Conservation (phyloP, 2,797 vertebrate species). For the Thalassophryne amazonica region DNA sequence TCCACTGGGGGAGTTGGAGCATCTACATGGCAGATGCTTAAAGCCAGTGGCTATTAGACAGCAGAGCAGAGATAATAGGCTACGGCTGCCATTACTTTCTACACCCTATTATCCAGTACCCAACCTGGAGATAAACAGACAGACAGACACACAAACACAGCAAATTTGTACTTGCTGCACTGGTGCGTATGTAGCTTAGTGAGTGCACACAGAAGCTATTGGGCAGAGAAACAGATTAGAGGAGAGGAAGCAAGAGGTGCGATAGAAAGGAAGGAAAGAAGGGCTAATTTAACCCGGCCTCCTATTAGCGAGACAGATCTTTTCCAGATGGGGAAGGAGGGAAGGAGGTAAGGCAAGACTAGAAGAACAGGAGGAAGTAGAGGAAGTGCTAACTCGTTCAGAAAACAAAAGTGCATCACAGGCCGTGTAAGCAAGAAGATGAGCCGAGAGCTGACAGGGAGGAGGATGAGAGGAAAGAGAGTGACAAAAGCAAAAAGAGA, state of each 20-base stretch:
- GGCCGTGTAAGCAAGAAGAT: conserved; percentile 48
- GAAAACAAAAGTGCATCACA: conserved; percentile 56
- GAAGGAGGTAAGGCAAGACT: conserved; percentile 10
- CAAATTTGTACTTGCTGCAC: conserved; percentile 23
- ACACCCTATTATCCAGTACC: conserved; percentile 66
- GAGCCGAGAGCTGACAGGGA: conserved; percentile 36
- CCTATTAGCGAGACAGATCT: conserved; percentile 56
- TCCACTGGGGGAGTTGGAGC: conserved; percentile 57
- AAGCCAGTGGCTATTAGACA: conserved; percentile 75
- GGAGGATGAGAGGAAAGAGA: neutral
- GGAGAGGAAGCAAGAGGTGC: conserved; percentile 22
- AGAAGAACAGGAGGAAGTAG: conserved; percentile 11
- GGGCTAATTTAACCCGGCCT: conserved; percentile 51
- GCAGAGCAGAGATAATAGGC: conserved; percentile 74
- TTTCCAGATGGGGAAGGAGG: conserved; percentile 40
- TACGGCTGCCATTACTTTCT: conserved; percentile 68
- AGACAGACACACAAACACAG: conserved; percentile 37
- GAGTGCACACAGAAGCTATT: conserved; percentile 20
- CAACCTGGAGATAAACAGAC: conserved; percentile 60
- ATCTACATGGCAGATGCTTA: conserved; percentile 68
- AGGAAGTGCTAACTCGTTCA: conserved; percentile 46
- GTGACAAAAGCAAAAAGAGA: conserved; percentile 1
- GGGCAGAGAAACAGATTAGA: conserved; percentile 37
- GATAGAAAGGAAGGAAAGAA: conserved; percentile 31
- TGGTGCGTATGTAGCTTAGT: conserved; percentile 17